Evolutionary conservation across 2,888 invertebrate genomes (phyloP).

Genomic region (Calameuta filiformis): DNA sequence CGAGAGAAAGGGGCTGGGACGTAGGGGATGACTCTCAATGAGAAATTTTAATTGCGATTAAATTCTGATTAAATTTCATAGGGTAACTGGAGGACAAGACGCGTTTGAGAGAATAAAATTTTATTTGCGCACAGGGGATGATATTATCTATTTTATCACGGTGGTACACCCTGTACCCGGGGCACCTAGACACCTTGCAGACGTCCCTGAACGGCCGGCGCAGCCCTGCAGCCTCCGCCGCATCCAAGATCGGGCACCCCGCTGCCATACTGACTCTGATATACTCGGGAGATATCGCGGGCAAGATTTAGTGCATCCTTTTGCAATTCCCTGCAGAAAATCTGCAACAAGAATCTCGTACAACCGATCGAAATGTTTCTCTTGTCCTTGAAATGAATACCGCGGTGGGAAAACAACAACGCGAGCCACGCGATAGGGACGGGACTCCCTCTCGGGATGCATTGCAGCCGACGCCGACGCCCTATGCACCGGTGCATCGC

Average conservation of each 20-base stretch:
- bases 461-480: constrained; percentile 8
- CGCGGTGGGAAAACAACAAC: constrained; percentile 52
- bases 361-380: constrained; percentile 63
- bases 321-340: constrained; percentile 47
- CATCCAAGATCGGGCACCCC: constrained; percentile 55
- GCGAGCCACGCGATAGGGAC: constrained; percentile 41
- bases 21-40: too few relatives aligned
- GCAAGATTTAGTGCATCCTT: constrained; percentile 63
- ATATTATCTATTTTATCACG: too few relatives aligned
- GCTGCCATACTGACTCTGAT: constrained; percentile 64
- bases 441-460: constrained; percentile 7
- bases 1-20: too few relatives aligned
- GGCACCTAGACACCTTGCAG: too few relatives aligned
- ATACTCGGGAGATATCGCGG: constrained; percentile 61
- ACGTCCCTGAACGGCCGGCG: too few relatives aligned
- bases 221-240: too few relatives aligned
- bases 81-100: too few relatives aligned
- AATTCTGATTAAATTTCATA: too few relatives aligned
- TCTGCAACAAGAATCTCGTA: constrained; percentile 61
- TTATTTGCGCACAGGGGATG: too few relatives aligned
- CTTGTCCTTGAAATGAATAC: constrained; percentile 63
- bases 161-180: too few relatives aligned
- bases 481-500: constrained; percentile 6
- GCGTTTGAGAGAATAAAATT: too few relatives aligned
- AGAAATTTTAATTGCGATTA: too few relatives aligned